Evolutionary conservation across 1,140 invertebrate species (phyloP).

Genomic region (Sitobion miscanthi): DNA sequence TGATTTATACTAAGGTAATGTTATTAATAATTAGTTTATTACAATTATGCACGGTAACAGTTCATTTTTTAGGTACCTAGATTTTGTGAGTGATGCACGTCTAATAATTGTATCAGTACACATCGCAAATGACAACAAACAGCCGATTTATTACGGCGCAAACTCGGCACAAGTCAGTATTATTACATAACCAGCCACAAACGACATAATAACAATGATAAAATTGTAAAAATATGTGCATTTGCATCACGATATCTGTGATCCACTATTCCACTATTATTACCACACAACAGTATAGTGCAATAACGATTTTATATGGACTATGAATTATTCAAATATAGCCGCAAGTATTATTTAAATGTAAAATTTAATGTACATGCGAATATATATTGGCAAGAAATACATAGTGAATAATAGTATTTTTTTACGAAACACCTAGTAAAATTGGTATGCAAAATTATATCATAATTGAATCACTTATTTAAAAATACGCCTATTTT

Average conservation of each 20-base stretch:
- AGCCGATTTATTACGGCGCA: not conserved
- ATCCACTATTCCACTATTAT: constrained; percentile 24
- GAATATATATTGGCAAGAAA: not conserved
- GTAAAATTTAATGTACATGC: not conserved
- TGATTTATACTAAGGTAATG: not conserved
- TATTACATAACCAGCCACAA: constrained; percentile 5
- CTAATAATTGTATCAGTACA: not conserved
- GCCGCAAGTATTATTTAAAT: constrained; percentile 16
- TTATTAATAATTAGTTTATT: not conserved
- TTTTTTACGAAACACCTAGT: not conserved
- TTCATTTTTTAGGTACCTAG: not conserved
- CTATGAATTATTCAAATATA: constrained; percentile 28
- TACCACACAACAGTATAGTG: not conserved
- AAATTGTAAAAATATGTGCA: not conserved
- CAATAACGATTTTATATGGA: not conserved
- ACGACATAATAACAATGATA: not conserved
- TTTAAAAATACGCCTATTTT: not conserved
- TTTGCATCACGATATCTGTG: not conserved
- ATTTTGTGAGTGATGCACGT: not conserved
- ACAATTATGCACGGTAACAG: not conserved
- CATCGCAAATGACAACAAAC: not conserved
- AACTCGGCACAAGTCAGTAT: not conserved
- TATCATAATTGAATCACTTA: constrained; percentile 1
- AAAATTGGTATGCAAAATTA: not conserved
- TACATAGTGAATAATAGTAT: not conserved